Evolutionary conservation across 2,888 invertebrate genomes (phyloP), one percentile per base, ranked within the genome.

Genomic region (Xanthorhoe spadicearia): DNA sequence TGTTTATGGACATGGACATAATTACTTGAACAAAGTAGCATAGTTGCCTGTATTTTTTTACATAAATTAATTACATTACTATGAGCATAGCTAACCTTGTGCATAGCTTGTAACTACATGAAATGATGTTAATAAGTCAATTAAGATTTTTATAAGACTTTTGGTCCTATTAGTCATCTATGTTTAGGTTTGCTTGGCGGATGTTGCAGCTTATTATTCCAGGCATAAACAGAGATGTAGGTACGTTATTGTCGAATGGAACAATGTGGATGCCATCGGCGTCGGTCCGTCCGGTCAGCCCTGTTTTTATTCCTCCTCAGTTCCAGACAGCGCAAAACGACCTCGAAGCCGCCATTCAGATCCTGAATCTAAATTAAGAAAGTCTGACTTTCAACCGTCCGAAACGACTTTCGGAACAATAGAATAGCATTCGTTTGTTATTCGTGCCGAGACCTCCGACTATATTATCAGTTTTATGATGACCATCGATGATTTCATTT

Each of bases 381-480:
- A 74, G 72, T 63, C 66, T 70, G 70, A 71, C 74, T 69, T 74
- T 72, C 57, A 74, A 71, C 67, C 61, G 68, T 53, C 68, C 68
- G 64, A 58, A 69, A 69, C 38, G 57, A 65, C 68, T 64, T 68
- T 65, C 58, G 55, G 46, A 66, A 62, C 51, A 66, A 63, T 66
- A 58, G 38, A 66, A 68, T 60, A 61, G 65, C 65, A 58, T 57
- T 52, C 46, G 52, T 19, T 32, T 50, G 15, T 46, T 18, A 49
- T 60, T 52, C 17, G 61, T 23, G 57, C 23, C 13, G 28, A 17
- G 23, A 23, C 13, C 9, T 52, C 13, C 28, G 38, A 10, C 46
- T 48, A 48, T 52, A 62, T 32, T 53, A 49, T 51, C 48, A 49
- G 59, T 48, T 15, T 60, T 53, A 50, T 61, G 50, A 62, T 62